phyloP scores from a whole-genome alignment of 2,113 vertebrate genomes.

The Microtus montanus region DNA sequence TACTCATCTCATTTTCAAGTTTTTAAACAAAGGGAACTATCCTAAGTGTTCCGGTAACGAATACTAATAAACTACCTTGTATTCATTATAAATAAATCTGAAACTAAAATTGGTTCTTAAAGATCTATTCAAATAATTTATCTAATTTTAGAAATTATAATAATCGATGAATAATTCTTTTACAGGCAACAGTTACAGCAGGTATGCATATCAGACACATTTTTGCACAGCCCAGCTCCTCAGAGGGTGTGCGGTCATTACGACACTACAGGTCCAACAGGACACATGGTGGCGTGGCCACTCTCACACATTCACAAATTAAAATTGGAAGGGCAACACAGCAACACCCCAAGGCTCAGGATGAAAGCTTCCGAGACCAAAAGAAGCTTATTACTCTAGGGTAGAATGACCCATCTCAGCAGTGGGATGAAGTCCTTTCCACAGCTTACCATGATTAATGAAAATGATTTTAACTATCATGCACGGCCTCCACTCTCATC shows the following conservation, averaged over 20 bases:
- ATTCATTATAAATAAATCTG: not conserved
- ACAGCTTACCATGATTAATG: not conserved
- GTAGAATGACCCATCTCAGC: not conserved
- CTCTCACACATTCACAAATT: not conserved
- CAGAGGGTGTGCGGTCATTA: not conserved
- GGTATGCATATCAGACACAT: not conserved
- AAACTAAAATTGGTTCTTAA: conserved; percentile 51
- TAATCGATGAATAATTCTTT: not conserved
- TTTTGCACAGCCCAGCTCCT: not conserved
- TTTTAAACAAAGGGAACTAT: not conserved
- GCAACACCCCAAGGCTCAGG: not conserved
- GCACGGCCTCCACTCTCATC: not conserved
- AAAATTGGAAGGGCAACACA: not conserved
- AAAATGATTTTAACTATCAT: not conserved
- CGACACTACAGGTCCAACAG: not conserved
- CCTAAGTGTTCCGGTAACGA: not conserved
- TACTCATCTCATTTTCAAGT: conserved; percentile 24
- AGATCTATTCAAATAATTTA: not conserved
- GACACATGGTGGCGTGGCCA: not conserved
- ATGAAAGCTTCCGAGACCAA: not conserved
- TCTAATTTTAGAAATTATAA: conserved; percentile 17
- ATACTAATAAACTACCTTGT: conserved; percentile 10
- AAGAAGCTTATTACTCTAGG: not conserved
- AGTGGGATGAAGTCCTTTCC: not conserved
- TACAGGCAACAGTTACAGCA: not conserved